Evolutionary conservation across 2,113 vertebrate genomes (phyloP), one percentile per base, ranked within the genome.

Genomic region (Pachypanchax playfairii): DNA sequence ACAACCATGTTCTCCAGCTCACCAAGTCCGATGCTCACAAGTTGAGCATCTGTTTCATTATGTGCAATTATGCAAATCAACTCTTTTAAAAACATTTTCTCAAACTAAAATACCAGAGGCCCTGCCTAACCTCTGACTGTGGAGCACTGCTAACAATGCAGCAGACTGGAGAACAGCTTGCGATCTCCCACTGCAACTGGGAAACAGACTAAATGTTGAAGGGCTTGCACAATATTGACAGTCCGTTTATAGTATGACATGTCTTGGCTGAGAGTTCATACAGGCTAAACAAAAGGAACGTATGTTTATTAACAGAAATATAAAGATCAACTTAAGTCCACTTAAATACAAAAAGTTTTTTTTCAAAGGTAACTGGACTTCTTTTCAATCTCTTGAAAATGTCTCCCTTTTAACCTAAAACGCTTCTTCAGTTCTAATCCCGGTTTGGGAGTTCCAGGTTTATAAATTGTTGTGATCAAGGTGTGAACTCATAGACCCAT

Each of bases 61-160:
- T 46, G 22, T 65, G 20, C 22, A 43, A 43, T 63, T 42, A 70
- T 63, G 67, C 42, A 75, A 75, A 75, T 71, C n/a, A 60, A 26
- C 18, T 31, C 20, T 33, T 14, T 51, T 22, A 48, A 22, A 42
- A 56, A 24, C 22, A 4, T 3, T 9, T 63, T 76, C 70, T 70
- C 41, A 22, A 42, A n/a, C 54, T 53, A 48, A 18, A 67, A 67
- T 35, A 60, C 53, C 28, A 39, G 25, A 35, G 26, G 39, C 47
- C 41, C 25, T 21, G 33, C n/a, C 49, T 31, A 71, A 65, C 35
- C 47, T 48, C 17, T 49, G 18, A 55, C 48, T 22, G 14, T 38
- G 31, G 49, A 54, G 24, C 20, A 36, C 21, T 25, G 36, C 38
- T 64, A 58, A 57, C 56, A 51, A 52, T 49, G 49, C 22, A 50